Base-by-base conservation (phyloP, 1,140 invertebrate species). In the Cylas formicarius region DNA sequence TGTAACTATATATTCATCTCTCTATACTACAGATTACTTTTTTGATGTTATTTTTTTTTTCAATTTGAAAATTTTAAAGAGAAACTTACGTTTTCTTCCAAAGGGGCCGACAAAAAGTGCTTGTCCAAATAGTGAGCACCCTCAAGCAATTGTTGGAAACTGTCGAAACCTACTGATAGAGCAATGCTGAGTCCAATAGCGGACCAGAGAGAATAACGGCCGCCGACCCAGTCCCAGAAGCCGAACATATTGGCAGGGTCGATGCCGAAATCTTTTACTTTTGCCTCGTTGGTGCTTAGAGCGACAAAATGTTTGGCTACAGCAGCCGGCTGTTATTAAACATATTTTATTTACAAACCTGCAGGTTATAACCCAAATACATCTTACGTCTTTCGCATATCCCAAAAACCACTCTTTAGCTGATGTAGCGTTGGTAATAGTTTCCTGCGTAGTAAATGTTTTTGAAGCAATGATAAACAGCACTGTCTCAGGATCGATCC, bases 151-250 rank as follows among this genome's bases (percentile, higher is more conserved):
- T 90, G 79, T 66, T 90, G 81, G 74, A 98, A 99, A 68, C 98
- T 97, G 23, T 96, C 89, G 67, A 86, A 97, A 18, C 94, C 94
- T 67, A 99, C 84, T 44, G 86, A 82, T 6, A 98, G 70, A 18
- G 85, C 86, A 67, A 99, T 97, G 3, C 94, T 96, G 5, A 99
- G 70, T 28, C 97, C 95, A 71, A 99, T 98, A 4, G 96, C 95
- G 0, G 94, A 98, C 95, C 95, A 99, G 1, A 97, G 69, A 0
- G 94, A 97, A 66, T 96, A 97, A 62, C 95, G 79, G 53, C 96
- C 97, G 33, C 96, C 97, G 44, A 99, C 96, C 93, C 95, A 99
- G 71, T 99, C 96, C 96, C 97, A 99, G 68, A 99, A 99, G 32
- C 85, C 93, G 74, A 99, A 99, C 91, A 99, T 99, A 63, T 99